These are phyloP conservation scores for Diceros bicornis DNA, from an alignment of 2,797 vertebrate genomes.

Conservation along the genomic window DNA sequence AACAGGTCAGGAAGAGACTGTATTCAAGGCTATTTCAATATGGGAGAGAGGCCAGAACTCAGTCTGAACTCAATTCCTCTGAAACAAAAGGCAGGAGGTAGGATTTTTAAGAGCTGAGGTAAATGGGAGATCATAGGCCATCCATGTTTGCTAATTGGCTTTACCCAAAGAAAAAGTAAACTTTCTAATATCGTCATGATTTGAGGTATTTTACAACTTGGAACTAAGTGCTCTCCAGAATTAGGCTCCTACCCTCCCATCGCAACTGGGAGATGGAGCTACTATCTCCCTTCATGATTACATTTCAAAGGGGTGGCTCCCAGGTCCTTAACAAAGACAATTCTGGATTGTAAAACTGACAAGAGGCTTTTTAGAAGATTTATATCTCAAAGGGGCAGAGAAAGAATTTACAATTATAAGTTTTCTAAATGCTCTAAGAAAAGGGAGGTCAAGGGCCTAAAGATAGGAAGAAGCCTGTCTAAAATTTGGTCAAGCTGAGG, in stretches of 20 bases:
- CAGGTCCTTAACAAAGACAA: neutral
- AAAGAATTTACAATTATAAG: neutral
- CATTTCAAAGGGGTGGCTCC: neutral
- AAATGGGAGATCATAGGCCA: neutral
- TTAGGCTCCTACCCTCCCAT: neutral
- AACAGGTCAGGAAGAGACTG: neutral
- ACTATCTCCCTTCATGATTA: neutral
- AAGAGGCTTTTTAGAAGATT: conserved; percentile 15
- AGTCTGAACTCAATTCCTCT: neutral
- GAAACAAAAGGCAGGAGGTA: neutral
- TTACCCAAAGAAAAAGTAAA: neutral
- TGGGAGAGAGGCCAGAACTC: neutral
- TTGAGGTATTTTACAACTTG: neutral
- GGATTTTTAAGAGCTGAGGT: neutral
- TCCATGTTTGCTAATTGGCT: neutral
- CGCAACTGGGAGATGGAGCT: neutral
- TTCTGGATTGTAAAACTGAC: neutral
- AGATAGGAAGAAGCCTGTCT: neutral
- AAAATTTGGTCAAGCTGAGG: neutral
- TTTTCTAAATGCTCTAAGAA: neutral
- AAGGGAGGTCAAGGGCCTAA: neutral
- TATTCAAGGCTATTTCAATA: neutral
- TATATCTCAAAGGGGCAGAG: neutral
- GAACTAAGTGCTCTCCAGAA: neutral
- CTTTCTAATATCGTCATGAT: neutral